Percentiles rank a stretch among this genome's conserved stretches.
phyloP scores from a whole-genome alignment of 2,797 vertebrate genomes.

The Emys orbicularis region DNA sequence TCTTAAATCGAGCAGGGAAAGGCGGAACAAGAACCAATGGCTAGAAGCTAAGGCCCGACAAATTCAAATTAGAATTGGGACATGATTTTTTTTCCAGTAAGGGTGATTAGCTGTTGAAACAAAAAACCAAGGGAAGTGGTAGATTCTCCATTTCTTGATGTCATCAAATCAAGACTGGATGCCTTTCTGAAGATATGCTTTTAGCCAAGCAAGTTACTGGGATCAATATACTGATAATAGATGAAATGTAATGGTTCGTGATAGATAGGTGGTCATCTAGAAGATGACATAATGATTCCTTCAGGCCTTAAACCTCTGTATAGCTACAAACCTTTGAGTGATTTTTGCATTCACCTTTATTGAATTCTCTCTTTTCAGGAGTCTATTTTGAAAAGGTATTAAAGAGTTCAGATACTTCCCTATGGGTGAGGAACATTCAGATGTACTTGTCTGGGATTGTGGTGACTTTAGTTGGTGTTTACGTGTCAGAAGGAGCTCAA shows the following conservation, averaged over 20 bases:
- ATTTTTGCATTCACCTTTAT: not conserved
- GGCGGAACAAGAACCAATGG: not conserved
- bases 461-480: conserved; percentile 90
- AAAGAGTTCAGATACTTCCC: conserved; percentile 97
- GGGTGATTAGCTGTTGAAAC: not conserved
- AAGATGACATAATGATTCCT: not conserved
- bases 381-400: conserved; percentile 99
- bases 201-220: not conserved
- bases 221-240: not conserved
- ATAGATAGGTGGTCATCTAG: not conserved
- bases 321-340: not conserved
- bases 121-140: not conserved
- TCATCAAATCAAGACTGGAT: not conserved
- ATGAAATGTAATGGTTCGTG: not conserved
- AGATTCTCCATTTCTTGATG: not conserved
- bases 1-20: not conserved
- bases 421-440: conserved; percentile 99
- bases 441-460: conserved; percentile 97
- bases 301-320: not conserved
- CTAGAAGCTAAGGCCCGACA: not conserved
- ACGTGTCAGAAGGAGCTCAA: conserved; percentile 86
- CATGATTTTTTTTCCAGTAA: accelerated
- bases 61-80: not conserved
- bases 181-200: accelerated
- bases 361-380: conserved; percentile 78